phyloP scores from a whole-genome alignment of 2,113 vertebrate genomes.

The Rana temporaria region DNA sequence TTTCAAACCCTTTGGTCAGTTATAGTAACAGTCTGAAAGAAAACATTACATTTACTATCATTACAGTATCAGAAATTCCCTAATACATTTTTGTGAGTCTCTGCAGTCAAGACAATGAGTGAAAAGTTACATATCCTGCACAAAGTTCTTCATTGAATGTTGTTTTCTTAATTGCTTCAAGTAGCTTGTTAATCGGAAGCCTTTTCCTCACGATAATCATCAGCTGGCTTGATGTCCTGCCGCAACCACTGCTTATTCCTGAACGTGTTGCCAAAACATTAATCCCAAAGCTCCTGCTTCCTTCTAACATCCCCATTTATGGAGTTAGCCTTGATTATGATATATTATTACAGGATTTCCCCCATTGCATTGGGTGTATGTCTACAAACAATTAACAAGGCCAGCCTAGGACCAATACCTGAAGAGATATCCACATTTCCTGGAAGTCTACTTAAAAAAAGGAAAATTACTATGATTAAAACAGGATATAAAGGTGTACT shows the following conservation, averaged over 20 bases:
- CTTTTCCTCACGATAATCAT: conserved; percentile 37
- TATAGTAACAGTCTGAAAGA: no score
- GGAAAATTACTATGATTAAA: no score
- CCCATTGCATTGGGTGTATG: conserved; percentile 26
- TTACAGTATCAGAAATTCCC: background rate
- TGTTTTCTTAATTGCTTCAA: conserved; percentile 49
- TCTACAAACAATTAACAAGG: conserved; percentile 2
- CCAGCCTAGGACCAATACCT: background rate
- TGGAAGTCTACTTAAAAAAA: background rate
- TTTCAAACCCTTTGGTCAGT: no score
- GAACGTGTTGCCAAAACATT: conserved; percentile 43
- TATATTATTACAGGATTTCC: conserved; percentile 52
- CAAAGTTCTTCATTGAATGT: conserved; percentile 42
- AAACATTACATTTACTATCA: background rate
- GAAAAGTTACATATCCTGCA: conserved; percentile 41
- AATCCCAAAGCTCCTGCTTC: conserved; percentile 41
- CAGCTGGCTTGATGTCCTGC: conserved; percentile 31
- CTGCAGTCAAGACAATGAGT: conserved; percentile 34
- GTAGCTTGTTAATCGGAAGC: conserved; percentile 53
- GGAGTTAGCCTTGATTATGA: conserved; percentile 51
- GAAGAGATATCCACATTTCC: background rate
- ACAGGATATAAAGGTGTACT: no score
- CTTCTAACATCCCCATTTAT: conserved; percentile 48
- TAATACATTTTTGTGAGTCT: background rate
- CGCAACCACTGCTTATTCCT: conserved; percentile 27